These are phyloP conservation scores for Hyles euphorbiae DNA, from an alignment of 1,140 invertebrate genomes.

Conservation along the genomic window DNA sequence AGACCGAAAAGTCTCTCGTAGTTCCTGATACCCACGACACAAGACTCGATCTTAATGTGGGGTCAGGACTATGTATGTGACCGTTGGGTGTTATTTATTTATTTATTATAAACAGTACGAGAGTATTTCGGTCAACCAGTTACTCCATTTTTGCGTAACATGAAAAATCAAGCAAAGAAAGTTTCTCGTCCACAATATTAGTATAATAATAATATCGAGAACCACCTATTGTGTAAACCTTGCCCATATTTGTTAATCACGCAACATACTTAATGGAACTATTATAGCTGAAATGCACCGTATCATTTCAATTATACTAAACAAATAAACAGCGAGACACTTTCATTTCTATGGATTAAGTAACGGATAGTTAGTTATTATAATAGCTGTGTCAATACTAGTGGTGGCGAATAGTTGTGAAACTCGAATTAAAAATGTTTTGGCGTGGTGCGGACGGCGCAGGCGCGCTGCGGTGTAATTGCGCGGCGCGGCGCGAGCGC, in stretches of 20 bases:
- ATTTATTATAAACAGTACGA: too few species aligned
- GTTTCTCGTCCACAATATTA: too few species aligned
- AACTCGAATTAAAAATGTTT: slow-evolving; percentile 45
- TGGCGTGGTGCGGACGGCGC: slow-evolving; percentile 18
- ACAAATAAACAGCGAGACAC: slow-evolving; percentile 28
- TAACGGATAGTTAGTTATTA: slow-evolving; percentile 34
- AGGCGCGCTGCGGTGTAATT: slow-evolving; percentile 39
- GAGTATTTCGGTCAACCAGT: too few species aligned
- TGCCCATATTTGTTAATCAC: slow-evolving; percentile 18
- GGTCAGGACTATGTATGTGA: too few species aligned
- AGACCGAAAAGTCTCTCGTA: too few species aligned
- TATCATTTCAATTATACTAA: slow-evolving; percentile 36
- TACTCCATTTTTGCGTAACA: too few species aligned
- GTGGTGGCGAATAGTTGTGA: slow-evolving; percentile 28
- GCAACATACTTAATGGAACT: slow-evolving; percentile 27
- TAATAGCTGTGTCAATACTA: slow-evolving; percentile 16
- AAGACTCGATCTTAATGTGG: too few species aligned
- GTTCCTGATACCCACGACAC: too few species aligned
- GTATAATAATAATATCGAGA: too few species aligned
- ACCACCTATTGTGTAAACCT: too few species aligned
- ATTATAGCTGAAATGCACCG: slow-evolving; percentile 33
- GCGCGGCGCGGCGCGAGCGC: slow-evolving; percentile 46
- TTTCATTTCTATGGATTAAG: slow-evolving; percentile 57
- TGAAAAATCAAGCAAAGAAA: too few species aligned
- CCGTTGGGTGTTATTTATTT: too few species aligned